Conservation (phyloP, 2,888 invertebrate species). For the Caenorhabditis afra region DNA sequence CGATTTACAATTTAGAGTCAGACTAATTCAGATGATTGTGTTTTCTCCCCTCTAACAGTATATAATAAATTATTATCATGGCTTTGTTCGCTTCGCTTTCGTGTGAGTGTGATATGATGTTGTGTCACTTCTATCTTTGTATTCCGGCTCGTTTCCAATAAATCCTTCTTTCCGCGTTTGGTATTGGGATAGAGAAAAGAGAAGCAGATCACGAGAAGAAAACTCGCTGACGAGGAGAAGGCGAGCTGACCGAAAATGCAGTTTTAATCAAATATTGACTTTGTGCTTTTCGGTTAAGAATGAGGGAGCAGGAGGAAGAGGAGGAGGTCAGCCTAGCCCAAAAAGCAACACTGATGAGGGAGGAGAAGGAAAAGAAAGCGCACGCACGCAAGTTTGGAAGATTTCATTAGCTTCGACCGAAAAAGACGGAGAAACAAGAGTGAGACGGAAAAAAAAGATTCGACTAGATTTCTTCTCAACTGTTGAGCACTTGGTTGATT, state of each 20-base stretch:
- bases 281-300: slow-evolving; percentile 54
- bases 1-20: too few species aligned
- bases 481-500: slow-evolving; percentile 37
- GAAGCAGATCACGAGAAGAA: slow-evolving; percentile 52
- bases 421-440: too few species aligned
- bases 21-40: too few species aligned
- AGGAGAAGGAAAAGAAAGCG: slow-evolving; percentile 4
- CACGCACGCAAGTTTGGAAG: background rate
- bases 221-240: slow-evolving; percentile 29
- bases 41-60: too few species aligned
- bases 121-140: slow-evolving; percentile 5
- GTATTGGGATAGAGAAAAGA: slow-evolving; percentile 1
- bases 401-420: slow-evolving; percentile 21
- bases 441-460: background rate
- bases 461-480: background rate
- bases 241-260: slow-evolving; percentile 17
- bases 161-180: slow-evolving; percentile 1
- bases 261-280: slow-evolving; percentile 62
- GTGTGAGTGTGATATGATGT: slow-evolving; percentile 50
- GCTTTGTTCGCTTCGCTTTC: slow-evolving; percentile 51
- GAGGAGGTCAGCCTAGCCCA: slow-evolving; percentile 20
- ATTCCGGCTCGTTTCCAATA: slow-evolving; percentile 24
- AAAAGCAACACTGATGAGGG: slow-evolving; percentile 22
- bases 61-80: slow-evolving; percentile 43
- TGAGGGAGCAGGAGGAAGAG: too few species aligned